Conservation (phyloP, 2,113 vertebrate genomes). For the Elephantulus edwardii region DNA sequence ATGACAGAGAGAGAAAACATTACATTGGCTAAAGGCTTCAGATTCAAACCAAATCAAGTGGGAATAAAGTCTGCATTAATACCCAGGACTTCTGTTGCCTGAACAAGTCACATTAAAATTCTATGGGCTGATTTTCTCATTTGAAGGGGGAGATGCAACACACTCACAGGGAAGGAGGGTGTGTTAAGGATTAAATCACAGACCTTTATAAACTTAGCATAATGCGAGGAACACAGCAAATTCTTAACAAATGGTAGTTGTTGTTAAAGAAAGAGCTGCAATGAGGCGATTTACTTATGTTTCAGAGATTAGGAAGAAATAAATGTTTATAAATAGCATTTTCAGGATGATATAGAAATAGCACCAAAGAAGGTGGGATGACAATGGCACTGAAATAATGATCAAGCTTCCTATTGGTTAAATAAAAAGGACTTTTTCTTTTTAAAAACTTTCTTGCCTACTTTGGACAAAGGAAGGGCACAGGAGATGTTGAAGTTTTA, state of each 20-base stretch:
- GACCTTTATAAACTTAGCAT: conserved; percentile 1
- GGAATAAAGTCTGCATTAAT: not conserved
- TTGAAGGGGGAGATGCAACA: not conserved
- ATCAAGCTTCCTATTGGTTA: conserved; percentile 24
- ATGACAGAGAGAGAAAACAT: not conserved
- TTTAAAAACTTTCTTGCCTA: not conserved
- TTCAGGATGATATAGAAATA: conserved; percentile 44
- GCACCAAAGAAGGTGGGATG: not conserved
- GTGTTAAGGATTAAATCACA: not conserved
- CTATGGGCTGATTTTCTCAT: not conserved
- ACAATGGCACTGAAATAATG: not conserved
- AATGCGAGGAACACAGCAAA: conserved; percentile 8
- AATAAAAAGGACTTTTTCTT: conserved; percentile 17
- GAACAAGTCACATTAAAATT: conserved; percentile 37
- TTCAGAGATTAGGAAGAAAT: conserved; percentile 23
- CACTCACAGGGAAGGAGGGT: not conserved
- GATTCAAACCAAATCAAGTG: not conserved
- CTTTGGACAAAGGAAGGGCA: not conserved
- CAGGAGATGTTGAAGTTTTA: not conserved
- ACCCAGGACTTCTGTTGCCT: not conserved
- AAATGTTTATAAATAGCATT: not conserved
- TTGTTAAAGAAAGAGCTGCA: conserved; percentile 26
- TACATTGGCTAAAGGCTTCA: not conserved
- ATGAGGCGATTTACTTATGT: conserved; percentile 26
- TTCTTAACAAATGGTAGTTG: conserved; percentile 2